phyloP scores from a whole-genome alignment of 2,797 vertebrate species.

The Ptychobarbus kaznakovi region DNA sequence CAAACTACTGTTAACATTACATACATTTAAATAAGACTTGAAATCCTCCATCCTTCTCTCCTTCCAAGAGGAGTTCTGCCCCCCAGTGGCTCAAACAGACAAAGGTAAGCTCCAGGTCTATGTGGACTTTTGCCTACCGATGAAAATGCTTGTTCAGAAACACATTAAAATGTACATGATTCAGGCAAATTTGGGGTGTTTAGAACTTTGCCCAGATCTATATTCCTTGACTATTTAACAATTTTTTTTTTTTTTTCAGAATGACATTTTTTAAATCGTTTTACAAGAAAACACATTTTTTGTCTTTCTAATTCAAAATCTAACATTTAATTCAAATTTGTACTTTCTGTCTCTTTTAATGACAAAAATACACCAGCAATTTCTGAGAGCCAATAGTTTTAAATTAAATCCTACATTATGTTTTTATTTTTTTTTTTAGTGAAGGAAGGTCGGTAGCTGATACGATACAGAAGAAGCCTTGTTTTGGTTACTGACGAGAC shows the following conservation, averaged over 20 bases:
- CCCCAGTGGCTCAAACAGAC: constrained; percentile 52
- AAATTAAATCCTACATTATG: not conserved
- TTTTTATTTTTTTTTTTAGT: too few relatives aligned
- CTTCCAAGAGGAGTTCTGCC: constrained; percentile 40
- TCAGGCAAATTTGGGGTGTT: not conserved
- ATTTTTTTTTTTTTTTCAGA: not conserved
- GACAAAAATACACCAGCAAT: not conserved
- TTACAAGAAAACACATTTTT: not conserved
- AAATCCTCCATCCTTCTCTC: not conserved
- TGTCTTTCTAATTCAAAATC: not conserved
- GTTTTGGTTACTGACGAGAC: constrained; percentile 95
- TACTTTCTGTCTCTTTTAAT: not conserved
- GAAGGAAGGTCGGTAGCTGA: constrained; percentile 88
- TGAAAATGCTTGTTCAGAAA: not conserved
- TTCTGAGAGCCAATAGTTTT: not conserved
- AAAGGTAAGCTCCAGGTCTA: not conserved
- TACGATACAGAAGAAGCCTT: constrained; percentile 83
- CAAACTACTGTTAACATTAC: not conserved
- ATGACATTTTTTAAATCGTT: not conserved
- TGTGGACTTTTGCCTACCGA: not conserved
- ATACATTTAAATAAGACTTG: not conserved
- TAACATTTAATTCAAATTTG: not conserved
- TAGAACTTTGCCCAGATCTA: not conserved
- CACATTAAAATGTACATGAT: not conserved
- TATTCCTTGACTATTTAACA: constrained; percentile 10